Base-by-base conservation (phyloP, 1,140 invertebrate genomes). In the Chlorops oryzae region DNA sequence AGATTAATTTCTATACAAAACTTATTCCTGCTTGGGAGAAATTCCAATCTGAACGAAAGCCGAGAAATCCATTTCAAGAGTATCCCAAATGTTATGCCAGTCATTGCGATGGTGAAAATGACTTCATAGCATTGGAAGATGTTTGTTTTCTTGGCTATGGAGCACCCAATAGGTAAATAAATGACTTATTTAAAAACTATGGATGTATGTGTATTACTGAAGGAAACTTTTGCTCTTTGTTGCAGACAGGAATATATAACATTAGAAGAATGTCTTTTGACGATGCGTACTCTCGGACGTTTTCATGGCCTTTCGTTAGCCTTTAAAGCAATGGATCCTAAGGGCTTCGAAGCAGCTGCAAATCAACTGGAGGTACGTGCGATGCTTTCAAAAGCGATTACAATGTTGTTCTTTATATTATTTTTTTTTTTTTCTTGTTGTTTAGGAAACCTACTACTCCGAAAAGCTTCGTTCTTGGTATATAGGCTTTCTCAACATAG, bases 271-370 rank as follows among this genome's bases (percentile, higher is more conserved):
- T 65, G 64, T 10, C 24, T 65, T 15, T 49, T 76, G 3, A 79
- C 81, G 18, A 64, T 86, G 37, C 74, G 78, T 61, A 69, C 77
- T 2, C 62, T 87, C 17, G 85, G 83, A 0, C 77, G 77, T 57
- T 85, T 81, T 56, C 86, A 88, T 65, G 82, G 80, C 2, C 57
- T 86, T 4, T 81, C 81, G 1, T 78, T 85, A 51, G 85, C 84
- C 0, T 81, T 81, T 55, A 83, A 76, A 65, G 78, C 85, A 51
- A 76, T 85, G 53, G 61, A 81, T 18, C 76, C 76, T 2, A 65
- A 80, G 7, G 68, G 76, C 41, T 86, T 84, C 59, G 53, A 73
- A 34, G 58, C 73, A 47, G 65, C 80, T 0, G 58, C 56, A 3
- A 49, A 23, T 3, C 17, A 52, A 0, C 40, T 70, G 32, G 63